These are phyloP conservation scores for Botia kubotai DNA, from an alignment of 2,797 vertebrate species.

Conservation along the genomic window DNA sequence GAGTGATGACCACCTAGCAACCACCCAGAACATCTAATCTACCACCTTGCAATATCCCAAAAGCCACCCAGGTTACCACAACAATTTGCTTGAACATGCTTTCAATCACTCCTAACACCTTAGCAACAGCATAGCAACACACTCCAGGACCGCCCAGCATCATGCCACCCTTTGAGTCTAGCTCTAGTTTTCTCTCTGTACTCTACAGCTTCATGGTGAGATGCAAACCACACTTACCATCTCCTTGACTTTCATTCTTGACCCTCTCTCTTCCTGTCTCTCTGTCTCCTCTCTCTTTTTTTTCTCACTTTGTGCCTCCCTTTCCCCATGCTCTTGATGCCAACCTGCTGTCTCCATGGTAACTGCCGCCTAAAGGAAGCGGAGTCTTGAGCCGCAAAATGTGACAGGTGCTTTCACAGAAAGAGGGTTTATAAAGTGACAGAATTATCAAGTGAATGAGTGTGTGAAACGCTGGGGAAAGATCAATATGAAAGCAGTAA, in stretches of 20 bases:
- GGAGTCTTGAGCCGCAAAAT: constrained; percentile 76
- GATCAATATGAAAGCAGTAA: not conserved
- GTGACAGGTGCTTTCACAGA: constrained; percentile 66
- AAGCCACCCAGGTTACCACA: too few relatives aligned
- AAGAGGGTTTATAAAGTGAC: constrained; percentile 53
- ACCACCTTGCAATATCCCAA: too few relatives aligned
- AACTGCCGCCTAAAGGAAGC: constrained; percentile 88
- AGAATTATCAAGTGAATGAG: constrained; percentile 24
- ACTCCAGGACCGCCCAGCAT: not conserved
- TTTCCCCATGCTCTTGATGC: constrained; percentile 68
- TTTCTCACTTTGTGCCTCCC: constrained; percentile 25
- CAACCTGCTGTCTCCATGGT: constrained; percentile 88
- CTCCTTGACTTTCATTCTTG: constrained; percentile 31
- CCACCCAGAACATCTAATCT: not conserved
- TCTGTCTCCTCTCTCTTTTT: constrained; percentile 2
- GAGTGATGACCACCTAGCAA: not conserved
- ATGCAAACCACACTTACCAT: not conserved
- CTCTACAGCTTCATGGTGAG: not conserved
- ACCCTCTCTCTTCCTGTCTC: not conserved
- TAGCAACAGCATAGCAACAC: not conserved
- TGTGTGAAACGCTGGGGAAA: constrained; percentile 23
- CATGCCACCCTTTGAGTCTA: not conserved
- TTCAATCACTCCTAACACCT: not conserved
- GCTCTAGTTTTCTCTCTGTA: not conserved
- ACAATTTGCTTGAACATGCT: too few relatives aligned